A percentile compares a stretch with the other conserved stretches of the same genome.
Evolutionary conservation across 2,888 invertebrate species (phyloP).

Genomic region (Molorchus minor): DNA sequence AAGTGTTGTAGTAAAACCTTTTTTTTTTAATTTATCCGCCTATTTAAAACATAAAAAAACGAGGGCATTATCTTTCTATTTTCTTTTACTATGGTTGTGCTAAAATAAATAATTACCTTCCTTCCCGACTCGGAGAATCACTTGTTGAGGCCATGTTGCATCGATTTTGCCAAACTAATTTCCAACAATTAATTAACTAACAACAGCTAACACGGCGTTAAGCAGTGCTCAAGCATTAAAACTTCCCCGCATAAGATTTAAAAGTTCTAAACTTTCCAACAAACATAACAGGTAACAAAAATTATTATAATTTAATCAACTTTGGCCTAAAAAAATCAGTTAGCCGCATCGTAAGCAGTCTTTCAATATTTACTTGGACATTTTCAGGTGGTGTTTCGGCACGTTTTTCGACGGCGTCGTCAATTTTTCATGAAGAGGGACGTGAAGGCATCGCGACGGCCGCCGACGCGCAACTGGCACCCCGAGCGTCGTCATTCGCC

Average conservation of each 20-base stretch:
- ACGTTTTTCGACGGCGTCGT: slow-evolving; percentile 17
- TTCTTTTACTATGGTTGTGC: background rate
- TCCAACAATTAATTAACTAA: slow-evolving; percentile 27
- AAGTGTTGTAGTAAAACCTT: too few species aligned
- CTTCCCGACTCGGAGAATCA: slow-evolving; percentile 44
- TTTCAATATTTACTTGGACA: slow-evolving; percentile 6
- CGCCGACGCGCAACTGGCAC: slow-evolving; percentile 52
- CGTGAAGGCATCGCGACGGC: slow-evolving; percentile 47
- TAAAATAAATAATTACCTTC: slow-evolving; percentile 43
- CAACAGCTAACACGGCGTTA: slow-evolving; percentile 21
- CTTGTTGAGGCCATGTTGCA: slow-evolving; percentile 46
- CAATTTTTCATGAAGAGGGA: slow-evolving; percentile 27
- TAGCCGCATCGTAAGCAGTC: background rate
- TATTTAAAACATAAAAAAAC: too few species aligned
- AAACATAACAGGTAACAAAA: slow-evolving; percentile 22
- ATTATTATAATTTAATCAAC: slow-evolving; percentile 2
- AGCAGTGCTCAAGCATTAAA: slow-evolving; percentile 13
- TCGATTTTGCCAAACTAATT: slow-evolving; percentile 18
- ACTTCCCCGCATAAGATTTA: slow-evolving; percentile 10
- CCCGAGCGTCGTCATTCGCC: slow-evolving; percentile 32
- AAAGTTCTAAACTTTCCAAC: slow-evolving; percentile 20
- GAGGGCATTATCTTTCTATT: too few species aligned
- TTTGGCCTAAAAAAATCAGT: slow-evolving; percentile 6
- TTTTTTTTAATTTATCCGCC: too few species aligned
- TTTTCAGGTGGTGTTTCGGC: background rate